phyloP scores from a whole-genome alignment of 2,113 vertebrate species.

The Hemibates koningsi region DNA sequence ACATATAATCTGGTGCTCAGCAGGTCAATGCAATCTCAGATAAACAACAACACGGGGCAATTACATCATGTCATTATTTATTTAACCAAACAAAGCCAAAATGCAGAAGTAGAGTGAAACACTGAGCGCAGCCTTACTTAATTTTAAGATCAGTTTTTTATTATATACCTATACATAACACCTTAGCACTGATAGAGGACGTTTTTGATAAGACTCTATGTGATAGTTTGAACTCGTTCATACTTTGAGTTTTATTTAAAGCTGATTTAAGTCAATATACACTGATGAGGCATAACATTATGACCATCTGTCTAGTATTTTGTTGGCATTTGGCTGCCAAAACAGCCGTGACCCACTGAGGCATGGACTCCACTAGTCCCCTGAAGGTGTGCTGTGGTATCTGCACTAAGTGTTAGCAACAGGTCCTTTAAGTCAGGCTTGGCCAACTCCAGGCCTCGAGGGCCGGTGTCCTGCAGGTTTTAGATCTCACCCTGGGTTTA shows the following conservation, averaged over 20 bases:
- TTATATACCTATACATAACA: not conserved
- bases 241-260: not conserved
- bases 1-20: not conserved
- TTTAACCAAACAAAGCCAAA: not conserved
- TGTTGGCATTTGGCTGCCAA: not conserved
- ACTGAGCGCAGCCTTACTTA: not conserved
- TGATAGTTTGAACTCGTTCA: not conserved
- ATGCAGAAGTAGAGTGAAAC: not conserved
- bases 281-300: not conserved
- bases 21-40: not conserved
- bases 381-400: not conserved
- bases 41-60: not conserved
- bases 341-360: not conserved
- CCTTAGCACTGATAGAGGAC: not conserved
- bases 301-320: not conserved
- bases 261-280: not conserved
- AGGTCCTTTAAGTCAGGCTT: not conserved
- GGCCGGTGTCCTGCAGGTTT: rapidly evolving
- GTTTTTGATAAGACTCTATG: not conserved
- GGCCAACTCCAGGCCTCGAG: not conserved
- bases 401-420: not conserved
- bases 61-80: not conserved
- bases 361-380: not conserved
- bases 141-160: not conserved
- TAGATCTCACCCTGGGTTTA: not conserved